A percentile compares a stretch with the other conserved stretches of the same genome.
Conservation (phyloP, 2,888 invertebrate genomes). For the Urechis unicinctus region DNA sequence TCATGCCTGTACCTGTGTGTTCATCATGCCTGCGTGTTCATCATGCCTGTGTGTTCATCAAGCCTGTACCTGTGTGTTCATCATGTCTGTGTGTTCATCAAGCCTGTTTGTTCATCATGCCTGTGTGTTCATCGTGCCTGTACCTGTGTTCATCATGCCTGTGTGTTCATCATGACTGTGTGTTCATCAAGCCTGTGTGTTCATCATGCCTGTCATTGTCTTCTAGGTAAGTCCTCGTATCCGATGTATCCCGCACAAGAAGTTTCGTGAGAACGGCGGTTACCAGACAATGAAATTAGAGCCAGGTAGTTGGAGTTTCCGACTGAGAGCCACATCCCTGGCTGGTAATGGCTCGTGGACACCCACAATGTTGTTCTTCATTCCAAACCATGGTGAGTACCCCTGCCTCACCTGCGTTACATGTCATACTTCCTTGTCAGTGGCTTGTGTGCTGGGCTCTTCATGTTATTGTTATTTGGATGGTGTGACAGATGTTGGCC, state of each 20-base stretch:
- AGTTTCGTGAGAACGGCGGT: conserved; percentile 22
- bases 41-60: too few relatives aligned
- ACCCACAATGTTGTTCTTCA: conserved; percentile 25
- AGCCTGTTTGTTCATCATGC: neutral
- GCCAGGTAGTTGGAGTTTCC: conserved; percentile 77
- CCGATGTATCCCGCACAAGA: conserved; percentile 55
- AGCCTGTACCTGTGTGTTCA: too few relatives aligned
- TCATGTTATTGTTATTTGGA: neutral
- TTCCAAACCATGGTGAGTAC: conserved; percentile 25
- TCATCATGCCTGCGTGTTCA: too few relatives aligned
- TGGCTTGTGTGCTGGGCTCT: neutral
- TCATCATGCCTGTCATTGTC: neutral
- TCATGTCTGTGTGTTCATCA: too few relatives aligned
- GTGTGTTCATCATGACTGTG: too few relatives aligned
- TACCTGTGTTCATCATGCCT: too few relatives aligned
- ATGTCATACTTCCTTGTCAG: too few relatives aligned
- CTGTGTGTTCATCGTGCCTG: neutral
- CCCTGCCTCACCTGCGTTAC: neutral
- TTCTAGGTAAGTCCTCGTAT: conserved; percentile 23
- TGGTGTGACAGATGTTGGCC: neutral
- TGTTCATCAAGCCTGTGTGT: too few relatives aligned
- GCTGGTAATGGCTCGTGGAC: conserved; percentile 57
- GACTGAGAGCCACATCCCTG: conserved; percentile 70
- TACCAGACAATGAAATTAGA: conserved; percentile 39
- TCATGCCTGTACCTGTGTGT: too few relatives aligned